Conservation (phyloP, 2,113 vertebrate species). For the Pongo pygmaeus region DNA sequence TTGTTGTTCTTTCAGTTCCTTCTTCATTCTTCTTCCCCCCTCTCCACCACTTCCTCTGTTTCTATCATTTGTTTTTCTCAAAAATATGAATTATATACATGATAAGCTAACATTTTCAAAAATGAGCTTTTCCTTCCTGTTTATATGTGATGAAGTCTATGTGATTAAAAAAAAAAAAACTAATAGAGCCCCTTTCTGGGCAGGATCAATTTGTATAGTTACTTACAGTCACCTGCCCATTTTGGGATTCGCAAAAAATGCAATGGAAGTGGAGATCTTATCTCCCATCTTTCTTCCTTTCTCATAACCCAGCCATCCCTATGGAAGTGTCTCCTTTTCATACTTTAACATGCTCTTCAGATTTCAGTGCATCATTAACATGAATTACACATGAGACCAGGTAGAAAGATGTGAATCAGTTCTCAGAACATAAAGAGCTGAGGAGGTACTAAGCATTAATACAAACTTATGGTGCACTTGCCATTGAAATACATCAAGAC, state of each 20-base stretch:
- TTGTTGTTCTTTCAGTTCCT: not conserved
- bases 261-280: not conserved
- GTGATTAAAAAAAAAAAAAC: not conserved
- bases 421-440: not conserved
- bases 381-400: not conserved
- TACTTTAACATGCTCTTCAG: not conserved
- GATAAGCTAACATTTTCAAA: constrained; percentile 34
- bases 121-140: not conserved
- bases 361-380: not conserved
- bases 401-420: not conserved
- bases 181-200: not conserved
- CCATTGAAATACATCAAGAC: not conserved
- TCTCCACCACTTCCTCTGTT: not conserved
- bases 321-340: not conserved
- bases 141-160: not conserved
- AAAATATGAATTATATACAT: not conserved
- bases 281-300: not conserved
- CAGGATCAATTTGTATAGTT: not conserved
- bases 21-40: not conserved
- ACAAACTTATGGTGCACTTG: not conserved
- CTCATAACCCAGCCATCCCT: not conserved
- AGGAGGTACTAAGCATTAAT: not conserved
- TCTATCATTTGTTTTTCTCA: constrained; percentile 9
- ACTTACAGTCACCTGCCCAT: not conserved
- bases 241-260: not conserved